These are phyloP conservation scores for Megathymus violae DNA, from an alignment of 1,140 invertebrate species.

Conservation along the genomic window DNA sequence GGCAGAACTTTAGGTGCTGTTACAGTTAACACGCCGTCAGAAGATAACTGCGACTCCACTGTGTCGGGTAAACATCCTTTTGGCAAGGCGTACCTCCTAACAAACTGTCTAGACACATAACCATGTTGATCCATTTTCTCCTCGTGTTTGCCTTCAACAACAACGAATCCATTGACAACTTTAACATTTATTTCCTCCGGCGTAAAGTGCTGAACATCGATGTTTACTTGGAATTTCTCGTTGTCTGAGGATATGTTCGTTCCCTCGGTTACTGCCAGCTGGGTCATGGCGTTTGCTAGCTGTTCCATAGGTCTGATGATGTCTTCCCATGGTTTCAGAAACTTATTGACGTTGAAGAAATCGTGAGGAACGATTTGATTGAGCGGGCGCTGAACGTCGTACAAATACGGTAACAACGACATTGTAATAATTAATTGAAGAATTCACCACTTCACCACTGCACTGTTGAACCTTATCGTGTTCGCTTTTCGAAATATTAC, in stretches of 20 bases:
- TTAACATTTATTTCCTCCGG: conserved; percentile 93
- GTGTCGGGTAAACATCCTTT: too few species aligned
- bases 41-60: conserved; percentile 87
- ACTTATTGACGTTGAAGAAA: conserved; percentile 41
- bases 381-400: conserved; percentile 54
- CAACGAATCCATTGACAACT: conserved; percentile 87
- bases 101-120: conserved; percentile 88
- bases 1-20: conserved; percentile 85
- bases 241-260: conserved; percentile 57
- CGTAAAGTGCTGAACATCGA: conserved; percentile 93
- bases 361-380: conserved; percentile 50
- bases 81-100: conserved; percentile 88
- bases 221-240: conserved; percentile 85
- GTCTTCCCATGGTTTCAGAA: conserved; percentile 48
- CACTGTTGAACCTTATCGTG: neutral
- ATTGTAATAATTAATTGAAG: conserved; percentile 47
- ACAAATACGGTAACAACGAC: conserved; percentile 63
- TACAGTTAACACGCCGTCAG: conserved; percentile 89
- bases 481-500: neutral
- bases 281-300: conserved; percentile 53
- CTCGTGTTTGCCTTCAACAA: conserved; percentile 90
- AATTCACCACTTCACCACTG: conserved; percentile 25
- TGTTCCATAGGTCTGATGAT: conserved; percentile 60
- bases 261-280: conserved; percentile 50
- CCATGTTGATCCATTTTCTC: conserved; percentile 90